Evolutionary conservation across 2,113 vertebrate species (phyloP).

Genomic region (Gallinago undulata): DNA sequence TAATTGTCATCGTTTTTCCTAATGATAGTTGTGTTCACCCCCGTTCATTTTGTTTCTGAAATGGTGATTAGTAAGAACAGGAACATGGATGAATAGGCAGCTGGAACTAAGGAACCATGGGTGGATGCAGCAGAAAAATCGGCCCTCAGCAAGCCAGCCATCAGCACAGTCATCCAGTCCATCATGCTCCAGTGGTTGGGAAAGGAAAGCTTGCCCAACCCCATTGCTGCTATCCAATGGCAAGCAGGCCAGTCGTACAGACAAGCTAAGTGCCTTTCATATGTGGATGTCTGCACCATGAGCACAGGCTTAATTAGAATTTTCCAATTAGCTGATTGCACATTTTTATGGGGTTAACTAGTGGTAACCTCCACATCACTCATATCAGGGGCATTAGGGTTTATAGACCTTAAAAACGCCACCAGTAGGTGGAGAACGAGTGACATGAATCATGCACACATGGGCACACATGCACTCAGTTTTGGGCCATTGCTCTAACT

Average conservation of each 20-base stretch:
- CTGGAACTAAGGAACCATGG: constrained; percentile 17
- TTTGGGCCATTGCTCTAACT: not conserved
- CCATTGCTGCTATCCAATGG: not conserved
- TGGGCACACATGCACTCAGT: not conserved
- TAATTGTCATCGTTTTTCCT: constrained; percentile 60
- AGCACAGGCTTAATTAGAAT: not conserved
- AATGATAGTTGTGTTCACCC: constrained; percentile 40
- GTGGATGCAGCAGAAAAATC: constrained; percentile 20
- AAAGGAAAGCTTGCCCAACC: not conserved
- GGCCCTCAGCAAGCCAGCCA: not conserved
- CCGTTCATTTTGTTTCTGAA: constrained; percentile 43
- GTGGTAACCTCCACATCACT: not conserved
- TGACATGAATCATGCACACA: not conserved
- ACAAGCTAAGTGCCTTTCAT: not conserved
- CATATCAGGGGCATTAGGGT: not conserved
- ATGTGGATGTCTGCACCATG: not conserved
- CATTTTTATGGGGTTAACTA: constrained; percentile 18
- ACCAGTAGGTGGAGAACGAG: constrained; percentile 48
- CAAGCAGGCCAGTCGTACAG: not conserved
- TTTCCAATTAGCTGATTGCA: constrained; percentile 25
- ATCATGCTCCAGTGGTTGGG: constrained; percentile 8
- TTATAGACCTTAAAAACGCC: not conserved
- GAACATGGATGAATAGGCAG: constrained; percentile 34
- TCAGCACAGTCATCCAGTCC: not conserved
- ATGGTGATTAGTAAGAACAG: not conserved